phyloP scores from a whole-genome alignment of 2,113 vertebrate species.

The Laticauda laticaudata region DNA sequence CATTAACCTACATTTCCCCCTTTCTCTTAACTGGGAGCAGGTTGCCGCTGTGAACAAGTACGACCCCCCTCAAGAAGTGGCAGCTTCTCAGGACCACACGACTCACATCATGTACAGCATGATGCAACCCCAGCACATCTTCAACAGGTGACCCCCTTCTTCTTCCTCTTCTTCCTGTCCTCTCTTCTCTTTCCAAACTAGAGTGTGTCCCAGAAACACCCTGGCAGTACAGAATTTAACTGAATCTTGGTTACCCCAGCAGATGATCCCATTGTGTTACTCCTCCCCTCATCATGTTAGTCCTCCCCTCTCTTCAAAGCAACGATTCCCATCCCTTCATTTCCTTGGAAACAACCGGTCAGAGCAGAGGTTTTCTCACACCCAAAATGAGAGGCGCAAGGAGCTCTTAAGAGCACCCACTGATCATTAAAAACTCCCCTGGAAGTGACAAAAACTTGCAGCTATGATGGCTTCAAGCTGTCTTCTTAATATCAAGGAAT shows the following conservation, averaged over 20 bases:
- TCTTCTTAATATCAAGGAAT: background rate
- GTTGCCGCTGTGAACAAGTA: constrained; percentile 82
- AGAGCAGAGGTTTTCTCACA: constrained; percentile 64
- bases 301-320: constrained; percentile 56
- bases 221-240: constrained; percentile 20
- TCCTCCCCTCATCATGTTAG: constrained; percentile 53
- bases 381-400: constrained; percentile 40
- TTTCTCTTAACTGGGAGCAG: constrained; percentile 64
- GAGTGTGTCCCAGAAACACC: background rate
- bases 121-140: constrained; percentile 83
- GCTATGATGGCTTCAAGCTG: background rate
- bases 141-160: constrained; percentile 75
- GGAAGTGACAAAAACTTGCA: constrained; percentile 35
- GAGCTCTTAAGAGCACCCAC: constrained; percentile 42
- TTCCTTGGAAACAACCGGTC: constrained; percentile 62
- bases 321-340: constrained; percentile 27
- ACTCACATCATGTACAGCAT: constrained; percentile 73
- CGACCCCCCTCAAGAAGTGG: constrained; percentile 83
- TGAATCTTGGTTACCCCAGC: constrained; percentile 17
- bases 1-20: background rate
- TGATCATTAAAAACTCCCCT: constrained; percentile 50
- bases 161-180: background rate
- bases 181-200: fast-evolving
- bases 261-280: constrained; percentile 30
- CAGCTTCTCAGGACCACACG: constrained; percentile 85